Conservation (phyloP, 2,888 invertebrate genomes). For the Epinotia brunnichana region DNA sequence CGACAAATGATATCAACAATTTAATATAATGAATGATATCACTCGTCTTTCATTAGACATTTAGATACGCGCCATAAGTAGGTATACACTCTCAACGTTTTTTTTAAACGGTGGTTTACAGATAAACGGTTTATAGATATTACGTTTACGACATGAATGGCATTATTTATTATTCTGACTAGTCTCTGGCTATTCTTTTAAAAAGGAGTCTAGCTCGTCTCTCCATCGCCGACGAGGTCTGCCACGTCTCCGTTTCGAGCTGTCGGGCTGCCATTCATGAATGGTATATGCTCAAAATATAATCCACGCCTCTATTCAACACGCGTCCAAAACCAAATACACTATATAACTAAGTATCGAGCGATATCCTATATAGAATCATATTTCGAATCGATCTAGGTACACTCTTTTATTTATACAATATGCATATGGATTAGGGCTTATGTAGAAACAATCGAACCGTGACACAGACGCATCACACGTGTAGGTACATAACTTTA, state of each 20-base stretch:
- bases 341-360: not conserved
- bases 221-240: too few relatives aligned
- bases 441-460: not conserved
- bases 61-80: not conserved
- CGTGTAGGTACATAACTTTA: not conserved
- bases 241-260: too few relatives aligned
- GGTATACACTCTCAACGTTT: not conserved
- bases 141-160: too few relatives aligned
- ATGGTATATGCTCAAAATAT: too few relatives aligned
- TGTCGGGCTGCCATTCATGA: too few relatives aligned
- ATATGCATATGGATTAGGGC: conserved; percentile 3
- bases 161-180: too few relatives aligned
- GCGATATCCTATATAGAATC: not conserved
- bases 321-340: not conserved
- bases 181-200: too few relatives aligned
- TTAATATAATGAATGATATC: too few relatives aligned
- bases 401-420: not conserved
- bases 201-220: too few relatives aligned
- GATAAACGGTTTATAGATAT: too few relatives aligned
- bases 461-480: conserved; percentile 21
- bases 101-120: too few relatives aligned
- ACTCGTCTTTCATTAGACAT: not conserved
- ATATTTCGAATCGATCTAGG: not conserved
- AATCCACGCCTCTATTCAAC: not conserved
- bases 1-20: too few relatives aligned